Evolutionary conservation across 2,797 vertebrate genomes (phyloP).

Genomic region (Rhyacichthys aspro): DNA sequence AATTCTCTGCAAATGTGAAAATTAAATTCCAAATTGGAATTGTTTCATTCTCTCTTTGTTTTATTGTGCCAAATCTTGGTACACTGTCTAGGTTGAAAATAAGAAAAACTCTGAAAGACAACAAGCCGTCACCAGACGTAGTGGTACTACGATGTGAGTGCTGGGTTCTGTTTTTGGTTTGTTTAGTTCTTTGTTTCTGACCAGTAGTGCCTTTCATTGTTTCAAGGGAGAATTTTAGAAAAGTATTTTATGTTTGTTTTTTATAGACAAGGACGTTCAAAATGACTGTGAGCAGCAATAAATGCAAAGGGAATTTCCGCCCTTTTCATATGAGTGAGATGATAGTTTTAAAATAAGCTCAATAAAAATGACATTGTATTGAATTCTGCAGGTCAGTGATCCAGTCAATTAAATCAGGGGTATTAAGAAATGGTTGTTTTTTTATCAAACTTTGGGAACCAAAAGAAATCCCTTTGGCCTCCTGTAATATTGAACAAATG

Average conservation of each 20-base stretch:
- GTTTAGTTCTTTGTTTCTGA: conserved; percentile 85
- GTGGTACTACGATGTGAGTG: conserved; percentile 74
- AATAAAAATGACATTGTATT: conserved; percentile 86
- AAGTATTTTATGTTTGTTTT: conserved; percentile 71
- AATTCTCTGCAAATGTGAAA: conserved; percentile 94
- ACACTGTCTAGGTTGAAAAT: conserved; percentile 87
- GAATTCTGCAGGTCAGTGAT: conserved; percentile 97
- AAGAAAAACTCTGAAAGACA: conserved; percentile 76
- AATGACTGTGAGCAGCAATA: conserved; percentile 89
- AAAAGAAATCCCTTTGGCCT: conserved; percentile 83
- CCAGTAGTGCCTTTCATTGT: conserved; percentile 99
- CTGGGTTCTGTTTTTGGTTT: conserved; percentile 73
- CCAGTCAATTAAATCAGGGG: conserved; percentile 90
- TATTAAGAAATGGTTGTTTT: conserved; percentile 72
- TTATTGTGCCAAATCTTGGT: conserved; percentile 98
- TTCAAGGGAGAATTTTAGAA: conserved; percentile 89
- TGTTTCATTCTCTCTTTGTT: conserved; percentile 92
- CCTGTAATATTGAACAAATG: conserved; percentile 74
- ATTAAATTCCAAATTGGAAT: conserved; percentile 99
- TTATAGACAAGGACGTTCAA: conserved; percentile 68
- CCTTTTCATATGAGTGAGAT: conserved; percentile 79
- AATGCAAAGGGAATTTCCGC: conserved; percentile 78
- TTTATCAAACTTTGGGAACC: conserved; percentile 82
- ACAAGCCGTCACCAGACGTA: conserved; percentile 65
- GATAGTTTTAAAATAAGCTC: conserved; percentile 83